Base-by-base conservation (phyloP, 2,888 invertebrate species). In the Monoplex corrugatus region DNA sequence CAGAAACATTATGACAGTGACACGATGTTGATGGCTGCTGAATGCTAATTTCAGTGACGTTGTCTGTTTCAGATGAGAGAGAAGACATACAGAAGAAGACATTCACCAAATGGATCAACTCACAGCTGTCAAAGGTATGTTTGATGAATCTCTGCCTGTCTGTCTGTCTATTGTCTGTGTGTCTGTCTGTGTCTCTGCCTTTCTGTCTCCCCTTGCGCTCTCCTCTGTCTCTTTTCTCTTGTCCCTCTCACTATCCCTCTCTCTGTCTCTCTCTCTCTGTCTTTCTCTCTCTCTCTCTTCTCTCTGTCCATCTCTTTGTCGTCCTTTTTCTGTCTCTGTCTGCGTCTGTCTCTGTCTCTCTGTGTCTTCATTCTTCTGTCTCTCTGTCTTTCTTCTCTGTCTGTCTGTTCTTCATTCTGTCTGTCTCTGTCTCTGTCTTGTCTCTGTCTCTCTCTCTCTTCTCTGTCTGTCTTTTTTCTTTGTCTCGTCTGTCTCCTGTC, bases 71-170 rank as follows among this genome's bases (percentile, higher is more conserved):
- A 98, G 98, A 98, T 97, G 98, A 98, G 96, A 97, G 98, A 93
- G 98, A 98, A 96, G 98, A 98, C 96, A 98, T 98, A 89, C 98
- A 99, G 96, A 98, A 98, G 97, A 98, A 98, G 96, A 98, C 98
- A 0, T 98, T 99, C 96, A 98, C 98, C 90, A 98, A 98, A 93
- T 97, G 96, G 96, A 96, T 96, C 63, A 96, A 96, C 92, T 95
- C 98, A 57, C 98, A 98, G 96, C 96, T 99, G 88, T 97, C 97
- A 75, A 98, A 98, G 97, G 98, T 97, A 96, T 44, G 90, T 13
- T 32, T 78, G 10, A 8, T n/a, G 35, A 8, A 78, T 8, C 50
- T 50, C 16, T 50, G 50, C 16, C 50, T 50, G 50, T 50, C 16
- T 6, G 16, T 16, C 50, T 13, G 50, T 50, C 8, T 50, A 16